Evolutionary conservation across 2,888 invertebrate genomes (phyloP).

Genomic region (Drosophila pegasa): DNA sequence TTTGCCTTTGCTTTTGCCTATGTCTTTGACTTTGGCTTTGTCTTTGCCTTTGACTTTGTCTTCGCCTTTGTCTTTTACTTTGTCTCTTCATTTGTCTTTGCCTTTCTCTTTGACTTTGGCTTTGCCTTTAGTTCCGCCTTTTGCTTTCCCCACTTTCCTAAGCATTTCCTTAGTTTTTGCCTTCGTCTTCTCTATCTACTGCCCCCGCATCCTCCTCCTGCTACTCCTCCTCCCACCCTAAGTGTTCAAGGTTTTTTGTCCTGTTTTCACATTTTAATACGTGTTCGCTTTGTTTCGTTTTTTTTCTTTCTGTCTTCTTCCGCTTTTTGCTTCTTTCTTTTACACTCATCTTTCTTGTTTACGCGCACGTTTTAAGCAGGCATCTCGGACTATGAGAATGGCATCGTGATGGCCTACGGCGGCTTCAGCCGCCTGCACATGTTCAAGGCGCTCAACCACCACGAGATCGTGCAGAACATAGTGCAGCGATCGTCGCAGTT

Average conservation of each 20-base stretch:
- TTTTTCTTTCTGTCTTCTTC: slow-evolving; percentile 20
- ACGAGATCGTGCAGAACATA: slow-evolving; percentile 94
- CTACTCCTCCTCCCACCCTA: slow-evolving; percentile 11
- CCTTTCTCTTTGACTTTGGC: too few relatives aligned
- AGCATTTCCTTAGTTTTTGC: background rate
- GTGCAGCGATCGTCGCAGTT: slow-evolving; percentile 92
- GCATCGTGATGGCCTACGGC: slow-evolving; percentile 95
- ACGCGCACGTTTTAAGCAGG: slow-evolving; percentile 85
- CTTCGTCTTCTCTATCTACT: background rate
- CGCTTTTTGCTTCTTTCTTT: slow-evolving; percentile 9
- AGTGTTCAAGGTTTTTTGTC: slow-evolving; percentile 16
- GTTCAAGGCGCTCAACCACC: slow-evolving; percentile 93
- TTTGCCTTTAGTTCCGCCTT: slow-evolving; percentile 1
- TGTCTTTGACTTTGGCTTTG: too few relatives aligned
- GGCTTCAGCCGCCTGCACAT: slow-evolving; percentile 96
- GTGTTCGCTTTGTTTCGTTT: slow-evolving; percentile 49
- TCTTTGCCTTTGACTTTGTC: too few relatives aligned
- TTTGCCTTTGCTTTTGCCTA: too few relatives aligned
- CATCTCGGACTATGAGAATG: slow-evolving; percentile 95
- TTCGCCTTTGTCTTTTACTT: too few relatives aligned
- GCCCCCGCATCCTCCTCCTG: background rate
- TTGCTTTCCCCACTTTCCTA: background rate
- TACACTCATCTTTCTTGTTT: slow-evolving; percentile 66
- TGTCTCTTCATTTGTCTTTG: too few relatives aligned
- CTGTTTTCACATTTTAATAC: slow-evolving; percentile 54